Base-by-base conservation (phyloP, 2,113 vertebrate genomes). In the Hippolais icterina region DNA sequence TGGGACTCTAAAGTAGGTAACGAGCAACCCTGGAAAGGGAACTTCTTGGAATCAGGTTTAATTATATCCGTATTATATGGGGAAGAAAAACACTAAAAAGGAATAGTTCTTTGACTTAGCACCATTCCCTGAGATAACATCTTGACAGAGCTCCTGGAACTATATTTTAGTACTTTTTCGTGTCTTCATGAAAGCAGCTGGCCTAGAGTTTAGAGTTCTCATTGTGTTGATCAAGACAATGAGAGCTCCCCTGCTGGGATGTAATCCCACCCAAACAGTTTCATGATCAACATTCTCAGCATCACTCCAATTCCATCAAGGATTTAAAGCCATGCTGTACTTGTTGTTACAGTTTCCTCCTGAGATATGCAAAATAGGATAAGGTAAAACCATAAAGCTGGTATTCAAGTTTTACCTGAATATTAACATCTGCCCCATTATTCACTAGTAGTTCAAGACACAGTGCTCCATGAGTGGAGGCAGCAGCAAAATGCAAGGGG, bases 361-460 rank as follows among this genome's bases (percentile, higher is more conserved):
- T 22, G 60, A 77, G 35, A 16, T 41, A 74, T 42, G 46, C 52
- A 95, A 81, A 95, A 80, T 3, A 78, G 24, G 56, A 64, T 59
- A 53, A 83, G 92, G 47, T 29, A 91, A 78, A 89, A 70, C 33
- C 11, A 19, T 78, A 78, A 64, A 56, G 53, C 21, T 86, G 35
- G 54, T 85, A 90, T 31, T 89, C 15, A 57, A 81, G 47, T 78
- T 89, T 42, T 98, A 99, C 99, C 99, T 99, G 99, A 35, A 99
- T 97, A 74, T 99, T 99, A 85, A 99, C 99, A 21, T 99, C 99
- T 1, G 99, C 99, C 57, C 99, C 99, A 5, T 99, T 99, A 97
- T 99, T 99, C 83, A 99, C 99, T 28, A 99, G 97, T 47, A 99
- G 98, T 93, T 99, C 99, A 80, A 99, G 98, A 96, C 99, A 99